Evolutionary conservation across 2,888 invertebrate genomes (phyloP).

Genomic region (Chrysolina haemoptera): DNA sequence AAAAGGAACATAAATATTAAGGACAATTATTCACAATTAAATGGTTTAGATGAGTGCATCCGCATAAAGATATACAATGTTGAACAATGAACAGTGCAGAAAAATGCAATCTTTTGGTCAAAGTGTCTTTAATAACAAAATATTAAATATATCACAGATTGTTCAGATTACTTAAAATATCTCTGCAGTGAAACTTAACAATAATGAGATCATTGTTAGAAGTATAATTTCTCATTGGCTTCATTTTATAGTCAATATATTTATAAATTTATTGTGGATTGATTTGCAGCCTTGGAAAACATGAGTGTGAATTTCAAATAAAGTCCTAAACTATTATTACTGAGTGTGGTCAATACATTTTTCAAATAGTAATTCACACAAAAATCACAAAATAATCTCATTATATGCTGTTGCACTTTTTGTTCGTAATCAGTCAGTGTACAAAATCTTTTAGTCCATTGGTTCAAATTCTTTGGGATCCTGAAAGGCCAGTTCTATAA

Average conservation of each 20-base stretch:
- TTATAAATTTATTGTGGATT: background rate
- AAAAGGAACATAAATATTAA: background rate
- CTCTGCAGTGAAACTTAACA: constrained; percentile 40
- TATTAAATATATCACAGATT: constrained; percentile 45
- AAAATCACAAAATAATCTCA: constrained; percentile 34
- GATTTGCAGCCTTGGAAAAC: background rate
- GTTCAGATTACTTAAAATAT: constrained; percentile 41
- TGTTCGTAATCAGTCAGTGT: constrained; percentile 41
- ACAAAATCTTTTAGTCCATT: constrained; percentile 43
- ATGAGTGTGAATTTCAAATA: no score
- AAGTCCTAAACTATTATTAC: background rate
- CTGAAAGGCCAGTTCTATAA: constrained; percentile 49
- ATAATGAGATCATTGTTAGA: constrained; percentile 31
- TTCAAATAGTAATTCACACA: background rate
- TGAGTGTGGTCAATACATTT: background rate
- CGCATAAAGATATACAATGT: background rate
- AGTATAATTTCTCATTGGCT: constrained; percentile 8
- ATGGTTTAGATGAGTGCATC: background rate
- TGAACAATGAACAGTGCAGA: background rate
- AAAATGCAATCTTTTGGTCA: constrained; percentile 26
- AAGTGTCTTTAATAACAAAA: constrained; percentile 34
- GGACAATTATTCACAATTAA: background rate
- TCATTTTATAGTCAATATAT: background rate
- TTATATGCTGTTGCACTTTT: constrained; percentile 33
- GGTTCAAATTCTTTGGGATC: constrained; percentile 50